A percentile compares a stretch with the other conserved stretches of the same genome.
Evolutionary conservation across 2,888 invertebrate species (phyloP).

Genomic region (Cryptophagus acutangulus): DNA sequence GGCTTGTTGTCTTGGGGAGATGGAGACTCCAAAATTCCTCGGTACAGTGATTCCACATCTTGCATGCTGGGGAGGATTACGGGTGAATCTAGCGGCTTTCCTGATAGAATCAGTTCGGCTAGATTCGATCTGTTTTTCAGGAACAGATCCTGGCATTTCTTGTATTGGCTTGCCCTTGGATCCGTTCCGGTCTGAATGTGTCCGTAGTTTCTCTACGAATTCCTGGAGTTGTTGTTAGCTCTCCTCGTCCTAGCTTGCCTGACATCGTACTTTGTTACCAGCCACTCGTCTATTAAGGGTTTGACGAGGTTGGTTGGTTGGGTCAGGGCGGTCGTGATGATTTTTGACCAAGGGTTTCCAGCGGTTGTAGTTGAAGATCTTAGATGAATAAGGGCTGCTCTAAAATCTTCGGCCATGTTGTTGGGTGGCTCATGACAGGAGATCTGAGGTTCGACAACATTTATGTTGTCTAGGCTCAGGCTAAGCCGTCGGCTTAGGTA

Average conservation of each 20-base stretch:
- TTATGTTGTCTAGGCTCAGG: too few species aligned
- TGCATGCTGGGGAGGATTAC: neutral
- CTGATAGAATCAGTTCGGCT: neutral
- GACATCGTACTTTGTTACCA: neutral
- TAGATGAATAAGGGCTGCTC: too few species aligned
- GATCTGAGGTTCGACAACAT: too few species aligned
- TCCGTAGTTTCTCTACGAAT: conserved; percentile 8
- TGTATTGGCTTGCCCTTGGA: neutral
- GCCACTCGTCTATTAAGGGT: neutral
- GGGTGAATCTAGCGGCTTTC: neutral
- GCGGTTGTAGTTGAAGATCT: too few species aligned
- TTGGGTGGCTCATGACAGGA: too few species aligned
- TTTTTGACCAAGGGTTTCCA: too few species aligned
- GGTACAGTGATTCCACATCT: neutral
- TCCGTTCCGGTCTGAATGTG: neutral
- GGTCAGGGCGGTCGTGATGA: too few species aligned
- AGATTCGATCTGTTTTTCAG: neutral
- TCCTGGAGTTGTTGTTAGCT: neutral
- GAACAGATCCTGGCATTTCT: conserved; percentile 8
- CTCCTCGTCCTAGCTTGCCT: neutral
- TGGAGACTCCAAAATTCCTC: neutral
- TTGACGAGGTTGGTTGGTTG: too few species aligned
- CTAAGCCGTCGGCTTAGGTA: too few species aligned
- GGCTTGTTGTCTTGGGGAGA: neutral
- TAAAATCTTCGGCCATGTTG: too few species aligned